Percentiles rank a stretch among this genome's conserved stretches.
Evolutionary conservation across 2,797 vertebrate genomes (phyloP).

Genomic region (Rhinichthys osculus): DNA sequence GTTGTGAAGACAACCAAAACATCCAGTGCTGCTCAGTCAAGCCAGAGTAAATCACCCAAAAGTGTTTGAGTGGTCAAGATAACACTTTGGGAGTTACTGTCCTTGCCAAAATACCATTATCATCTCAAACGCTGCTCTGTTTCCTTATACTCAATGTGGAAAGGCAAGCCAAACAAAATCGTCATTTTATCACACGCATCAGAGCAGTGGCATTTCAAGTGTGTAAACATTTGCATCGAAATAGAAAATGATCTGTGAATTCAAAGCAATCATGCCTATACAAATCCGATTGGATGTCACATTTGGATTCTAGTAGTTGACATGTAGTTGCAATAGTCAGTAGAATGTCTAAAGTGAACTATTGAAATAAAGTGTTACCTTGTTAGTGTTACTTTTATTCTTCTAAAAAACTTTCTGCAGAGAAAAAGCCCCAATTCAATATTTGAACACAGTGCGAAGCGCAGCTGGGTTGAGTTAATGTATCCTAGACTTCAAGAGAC

Average conservation of each 20-base stretch:
- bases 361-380: too few species aligned
- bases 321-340: neutral
- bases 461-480: slow-evolving; percentile 17
- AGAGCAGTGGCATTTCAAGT: neutral
- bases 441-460: neutral
- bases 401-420: neutral
- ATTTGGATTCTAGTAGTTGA: neutral
- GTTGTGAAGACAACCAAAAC: neutral
- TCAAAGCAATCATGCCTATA: neutral
- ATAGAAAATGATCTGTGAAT: neutral
- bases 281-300: neutral
- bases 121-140: slow-evolving; percentile 27
- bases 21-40: neutral
- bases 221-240: neutral
- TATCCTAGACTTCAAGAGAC: slow-evolving; percentile 22
- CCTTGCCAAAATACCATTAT: slow-evolving; percentile 10
- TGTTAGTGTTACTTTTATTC: neutral
- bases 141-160: neutral
- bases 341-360: too few species aligned
- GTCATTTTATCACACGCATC: neutral
- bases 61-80: neutral
- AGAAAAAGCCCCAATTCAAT: neutral
- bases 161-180: neutral
- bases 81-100: slow-evolving; percentile 1
- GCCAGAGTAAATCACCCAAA: neutral